Conservation (phyloP, 2,113 vertebrate genomes). For the Lipophrys pholis region DNA sequence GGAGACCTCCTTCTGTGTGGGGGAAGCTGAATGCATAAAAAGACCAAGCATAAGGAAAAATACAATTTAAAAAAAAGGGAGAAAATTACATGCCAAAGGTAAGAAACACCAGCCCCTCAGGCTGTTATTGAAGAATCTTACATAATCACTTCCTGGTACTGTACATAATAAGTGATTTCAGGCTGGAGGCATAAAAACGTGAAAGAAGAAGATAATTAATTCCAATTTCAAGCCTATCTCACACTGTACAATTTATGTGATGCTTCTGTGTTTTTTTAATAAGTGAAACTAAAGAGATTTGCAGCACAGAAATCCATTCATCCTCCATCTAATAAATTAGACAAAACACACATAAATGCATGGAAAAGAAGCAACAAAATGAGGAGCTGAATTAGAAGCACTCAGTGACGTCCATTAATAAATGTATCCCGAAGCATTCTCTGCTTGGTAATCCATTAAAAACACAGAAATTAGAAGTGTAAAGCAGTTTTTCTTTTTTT, state of each 20-base stretch:
- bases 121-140: conserved; percentile 8
- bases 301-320: too few species aligned
- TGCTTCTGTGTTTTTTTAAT: not conserved
- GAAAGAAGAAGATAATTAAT: conserved; percentile 17
- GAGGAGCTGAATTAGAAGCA: too few species aligned
- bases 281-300: too few species aligned
- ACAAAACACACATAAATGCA: too few species aligned
- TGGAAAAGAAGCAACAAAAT: too few species aligned
- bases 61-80: not conserved
- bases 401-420: too few species aligned
- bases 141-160: not conserved
- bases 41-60: conserved; percentile 7
- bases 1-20: conserved; percentile 39
- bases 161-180: conserved; percentile 24
- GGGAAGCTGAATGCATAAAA: conserved; percentile 16
- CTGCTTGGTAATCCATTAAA: too few species aligned
- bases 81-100: conserved; percentile 43
- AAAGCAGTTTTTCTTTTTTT: too few species aligned
- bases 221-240: not conserved
- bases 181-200: conserved; percentile 17
- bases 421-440: too few species aligned
- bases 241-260: not conserved
- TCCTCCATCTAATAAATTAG: too few species aligned
- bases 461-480: too few species aligned
- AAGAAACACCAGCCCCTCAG: conserved; percentile 27